Base-by-base conservation (phyloP, 2,113 vertebrate species). In the Anoura caudifer region DNA sequence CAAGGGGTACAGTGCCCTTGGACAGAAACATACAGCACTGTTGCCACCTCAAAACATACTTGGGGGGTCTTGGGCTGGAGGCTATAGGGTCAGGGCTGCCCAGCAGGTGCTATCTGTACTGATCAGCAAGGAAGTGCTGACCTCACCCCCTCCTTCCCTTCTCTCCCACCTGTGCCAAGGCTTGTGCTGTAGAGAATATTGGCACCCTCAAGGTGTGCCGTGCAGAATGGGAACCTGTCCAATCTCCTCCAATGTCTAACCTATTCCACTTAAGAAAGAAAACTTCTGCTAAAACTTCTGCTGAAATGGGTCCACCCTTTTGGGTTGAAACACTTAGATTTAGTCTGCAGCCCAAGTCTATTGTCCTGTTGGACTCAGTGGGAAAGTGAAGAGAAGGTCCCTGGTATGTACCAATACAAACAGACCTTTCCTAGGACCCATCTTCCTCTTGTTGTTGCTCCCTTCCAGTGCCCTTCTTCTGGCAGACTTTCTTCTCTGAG, bases 131-230 rank as follows among this genome's bases (percentile, higher is more conserved):
- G 33, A 47, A 50, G 9, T 0, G 4, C 28, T 50, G 31, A 33
- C 33, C 83, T 59, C 15, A 1, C 3, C 11, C 11, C 69, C 33
- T 54, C 31, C 16, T 1, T 3, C 33, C 28, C 22, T 36, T 19
- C 9, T 15, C 26, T 61, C 11, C 15, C 0, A 8, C 17, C 0
- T 4, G 31, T 20, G 17, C 56, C 36, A 26, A 61, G 24, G 13
- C 33, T 47, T 77, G 11, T 52, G 47, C 54, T 19, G 1, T 12
- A 0, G 14, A 2, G 15, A 4, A n/a, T 1, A 0, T 24, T 16
- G 67, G 41, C 19, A 61, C 41, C 16, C 10, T 72, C 33, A 22
- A 33, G 50, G 26, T 38, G 8, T n/a, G n/a, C 20, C 7, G 15
- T 16, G 11, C 2, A 11, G 33, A 36, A 56, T 33, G 33, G 59